Conservation (phyloP, 2,113 vertebrate species). For the Dasyurus viverrinus region DNA sequence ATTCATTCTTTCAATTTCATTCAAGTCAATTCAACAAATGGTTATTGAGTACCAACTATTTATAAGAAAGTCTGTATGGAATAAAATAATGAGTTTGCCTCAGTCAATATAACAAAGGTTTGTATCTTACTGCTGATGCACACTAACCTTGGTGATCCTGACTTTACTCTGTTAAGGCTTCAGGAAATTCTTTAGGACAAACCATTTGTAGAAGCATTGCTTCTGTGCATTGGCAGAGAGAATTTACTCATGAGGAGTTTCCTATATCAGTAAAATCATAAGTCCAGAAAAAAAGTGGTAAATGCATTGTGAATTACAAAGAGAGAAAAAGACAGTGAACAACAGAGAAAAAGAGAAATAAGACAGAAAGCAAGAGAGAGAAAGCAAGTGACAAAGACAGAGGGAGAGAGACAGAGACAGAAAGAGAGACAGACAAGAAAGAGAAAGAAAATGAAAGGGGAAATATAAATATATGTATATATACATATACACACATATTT, state of each 20-base stretch:
- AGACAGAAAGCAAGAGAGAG: neutral
- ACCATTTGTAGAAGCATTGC: neutral
- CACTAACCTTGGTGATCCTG: neutral
- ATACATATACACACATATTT: neutral
- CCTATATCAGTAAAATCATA: neutral
- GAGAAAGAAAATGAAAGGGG: neutral
- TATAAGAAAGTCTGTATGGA: neutral
- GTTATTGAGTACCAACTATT: neutral
- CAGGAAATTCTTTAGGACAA: neutral
- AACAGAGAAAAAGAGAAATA: neutral
- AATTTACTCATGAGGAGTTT: neutral
- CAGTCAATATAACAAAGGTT: neutral
- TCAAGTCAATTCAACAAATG: neutral
- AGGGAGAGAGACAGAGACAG: neutral
- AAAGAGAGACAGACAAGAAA: neutral
- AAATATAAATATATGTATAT: neutral
- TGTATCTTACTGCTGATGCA: neutral
- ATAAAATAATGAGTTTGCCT: neutral
- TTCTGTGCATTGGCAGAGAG: neutral
- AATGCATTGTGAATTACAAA: neutral
- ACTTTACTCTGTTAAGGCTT: neutral
- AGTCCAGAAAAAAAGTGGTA: neutral
- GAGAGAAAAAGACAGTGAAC: neutral
- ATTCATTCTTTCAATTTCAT: neutral
- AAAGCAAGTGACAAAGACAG: neutral